A percentile compares a stretch with the other conserved stretches of the same genome.
These are phyloP conservation scores for Tineola bisselliella DNA, from an alignment of 2,888 invertebrate genomes.

Conservation along the genomic window DNA sequence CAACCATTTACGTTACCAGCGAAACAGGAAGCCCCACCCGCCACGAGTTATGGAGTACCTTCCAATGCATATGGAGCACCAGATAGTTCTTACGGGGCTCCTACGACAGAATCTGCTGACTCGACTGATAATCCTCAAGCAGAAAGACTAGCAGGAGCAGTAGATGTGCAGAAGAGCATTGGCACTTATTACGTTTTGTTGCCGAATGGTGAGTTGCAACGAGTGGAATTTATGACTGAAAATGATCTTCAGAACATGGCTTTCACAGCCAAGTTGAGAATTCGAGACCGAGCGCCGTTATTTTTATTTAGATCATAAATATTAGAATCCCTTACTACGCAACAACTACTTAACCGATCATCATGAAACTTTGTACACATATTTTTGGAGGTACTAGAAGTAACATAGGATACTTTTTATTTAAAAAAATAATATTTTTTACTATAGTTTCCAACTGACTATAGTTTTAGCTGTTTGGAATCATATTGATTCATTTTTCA, in stretches of 20 bases:
- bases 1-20: constrained; percentile 45
- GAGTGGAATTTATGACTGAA: constrained; percentile 65
- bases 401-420: too few species aligned
- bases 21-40: constrained; percentile 28
- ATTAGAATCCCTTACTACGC: too few species aligned
- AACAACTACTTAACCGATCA: too few species aligned
- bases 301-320: not conserved
- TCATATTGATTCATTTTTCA: too few species aligned
- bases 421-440: too few species aligned
- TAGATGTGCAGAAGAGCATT: constrained; percentile 56
- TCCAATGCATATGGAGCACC: constrained; percentile 30
- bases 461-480: too few species aligned
- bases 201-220: constrained; percentile 71
- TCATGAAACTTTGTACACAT: too few species aligned
- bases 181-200: constrained; percentile 72
- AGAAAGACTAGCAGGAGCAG: constrained; percentile 37
- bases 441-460: too few species aligned
- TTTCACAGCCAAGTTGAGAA: constrained; percentile 66
- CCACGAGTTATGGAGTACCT: constrained; percentile 39
- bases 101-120: constrained; percentile 19
- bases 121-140: constrained; percentile 43
- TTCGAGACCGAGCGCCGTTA: constrained; percentile 37
- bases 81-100: constrained; percentile 19
- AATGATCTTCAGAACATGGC: constrained; percentile 67
- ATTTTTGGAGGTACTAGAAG: too few species aligned